These are phyloP conservation scores for Sarcophaga caerulescens DNA, from an alignment of 2,888 invertebrate species.

Conservation along the genomic window DNA sequence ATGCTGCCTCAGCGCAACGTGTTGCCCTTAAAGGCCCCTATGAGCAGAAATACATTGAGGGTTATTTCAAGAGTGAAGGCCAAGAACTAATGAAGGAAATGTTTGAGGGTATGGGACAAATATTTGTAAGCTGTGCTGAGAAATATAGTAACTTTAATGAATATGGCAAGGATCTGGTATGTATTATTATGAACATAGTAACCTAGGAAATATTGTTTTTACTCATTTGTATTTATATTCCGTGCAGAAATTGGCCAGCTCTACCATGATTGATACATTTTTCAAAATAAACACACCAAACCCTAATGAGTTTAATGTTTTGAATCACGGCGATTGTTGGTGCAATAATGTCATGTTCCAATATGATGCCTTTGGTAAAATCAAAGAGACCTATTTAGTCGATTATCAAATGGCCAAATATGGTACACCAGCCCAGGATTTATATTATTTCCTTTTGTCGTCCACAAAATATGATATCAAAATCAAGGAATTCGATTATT, in stretches of 20 bases:
- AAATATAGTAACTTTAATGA: slow-evolving; percentile 55
- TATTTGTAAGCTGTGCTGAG: slow-evolving; percentile 54
- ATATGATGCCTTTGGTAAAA: slow-evolving; percentile 70
- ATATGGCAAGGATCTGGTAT: slow-evolving; percentile 70
- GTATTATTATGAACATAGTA: slow-evolving; percentile 1
- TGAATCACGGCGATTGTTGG: slow-evolving; percentile 76
- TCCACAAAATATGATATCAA: slow-evolving; percentile 73
- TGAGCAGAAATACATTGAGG: slow-evolving; percentile 43
- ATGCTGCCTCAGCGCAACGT: slow-evolving; percentile 74
- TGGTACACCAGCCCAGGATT: slow-evolving; percentile 73
- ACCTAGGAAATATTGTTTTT: not conserved
- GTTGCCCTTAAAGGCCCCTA: slow-evolving; percentile 68
- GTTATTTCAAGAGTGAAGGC: slow-evolving; percentile 59
- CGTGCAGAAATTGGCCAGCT: not conserved
- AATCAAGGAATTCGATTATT: slow-evolving; percentile 73
- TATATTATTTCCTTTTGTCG: slow-evolving; percentile 74
- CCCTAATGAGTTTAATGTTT: slow-evolving; percentile 73
- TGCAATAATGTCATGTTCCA: slow-evolving; percentile 77
- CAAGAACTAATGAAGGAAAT: slow-evolving; percentile 42
- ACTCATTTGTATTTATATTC: not conserved
- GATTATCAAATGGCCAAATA: slow-evolving; percentile 75
- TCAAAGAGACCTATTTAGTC: slow-evolving; percentile 73
- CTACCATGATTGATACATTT: slow-evolving; percentile 63
- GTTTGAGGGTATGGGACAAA: not conserved
- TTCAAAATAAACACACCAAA: slow-evolving; percentile 55